These are phyloP conservation scores for Solenodon paradoxus DNA, from an alignment of 2,113 vertebrate genomes.

Conservation along the genomic window DNA sequence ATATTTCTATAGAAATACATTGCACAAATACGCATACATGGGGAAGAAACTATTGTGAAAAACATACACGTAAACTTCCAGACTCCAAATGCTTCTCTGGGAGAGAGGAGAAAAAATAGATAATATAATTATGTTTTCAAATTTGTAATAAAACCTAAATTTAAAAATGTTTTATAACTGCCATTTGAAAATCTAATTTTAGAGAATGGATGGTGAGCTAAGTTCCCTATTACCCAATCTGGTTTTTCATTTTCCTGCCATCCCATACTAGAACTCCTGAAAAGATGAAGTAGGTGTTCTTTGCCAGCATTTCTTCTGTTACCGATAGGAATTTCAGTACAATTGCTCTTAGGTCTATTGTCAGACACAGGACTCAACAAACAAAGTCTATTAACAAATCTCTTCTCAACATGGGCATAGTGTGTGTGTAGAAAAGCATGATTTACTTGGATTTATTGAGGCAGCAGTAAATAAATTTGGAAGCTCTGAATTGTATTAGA, in stretches of 20 bases:
- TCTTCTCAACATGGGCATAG: neutral
- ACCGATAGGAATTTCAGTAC: neutral
- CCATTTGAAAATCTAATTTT: constrained; percentile 26
- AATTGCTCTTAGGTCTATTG: neutral
- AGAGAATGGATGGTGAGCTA: neutral
- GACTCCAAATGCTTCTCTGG: neutral
- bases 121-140: neutral
- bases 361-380: neutral
- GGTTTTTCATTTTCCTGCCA: neutral
- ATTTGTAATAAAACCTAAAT: constrained; percentile 25
- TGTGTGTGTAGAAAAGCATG: neutral
- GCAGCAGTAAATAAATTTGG: constrained; percentile 67
- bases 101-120: neutral
- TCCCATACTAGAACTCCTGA: neutral
- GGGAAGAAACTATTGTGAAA: neutral
- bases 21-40: neutral
- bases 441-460: constrained; percentile 58
- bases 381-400: constrained; percentile 43
- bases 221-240: neutral
- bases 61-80: neutral
- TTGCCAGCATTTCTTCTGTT: neutral
- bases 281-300: neutral
- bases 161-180: constrained; percentile 1
- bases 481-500: constrained; percentile 66
- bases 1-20: neutral